Evolutionary conservation across 2,113 vertebrate genomes (phyloP).

Genomic region (Myocastor coypus): DNA sequence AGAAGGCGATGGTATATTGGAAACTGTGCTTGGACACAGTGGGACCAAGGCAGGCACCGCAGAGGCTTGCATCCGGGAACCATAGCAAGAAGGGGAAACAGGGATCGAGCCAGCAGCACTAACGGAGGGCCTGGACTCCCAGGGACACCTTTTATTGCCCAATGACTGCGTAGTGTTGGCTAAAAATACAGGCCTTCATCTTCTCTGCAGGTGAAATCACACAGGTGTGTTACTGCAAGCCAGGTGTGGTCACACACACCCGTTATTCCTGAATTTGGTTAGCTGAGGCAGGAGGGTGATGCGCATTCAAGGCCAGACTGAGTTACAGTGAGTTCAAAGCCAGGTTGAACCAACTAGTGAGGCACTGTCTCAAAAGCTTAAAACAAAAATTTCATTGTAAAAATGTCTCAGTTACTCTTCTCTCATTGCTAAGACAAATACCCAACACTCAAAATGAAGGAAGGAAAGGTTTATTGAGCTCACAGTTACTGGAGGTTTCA

Average conservation of each 20-base stretch:
- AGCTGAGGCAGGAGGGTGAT: background rate
- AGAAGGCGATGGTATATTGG: background rate
- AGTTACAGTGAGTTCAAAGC: background rate
- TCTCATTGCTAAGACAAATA: too few species aligned
- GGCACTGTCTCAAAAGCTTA: background rate
- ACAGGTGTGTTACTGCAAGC: background rate
- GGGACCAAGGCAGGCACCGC: background rate
- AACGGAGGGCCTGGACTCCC: background rate
- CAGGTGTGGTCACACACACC: background rate
- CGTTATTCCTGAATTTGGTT: background rate
- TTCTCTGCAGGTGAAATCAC: background rate
- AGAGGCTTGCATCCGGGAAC: background rate
- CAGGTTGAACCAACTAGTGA: background rate
- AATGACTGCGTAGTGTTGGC: background rate
- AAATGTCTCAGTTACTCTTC: background rate
- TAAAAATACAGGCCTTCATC: background rate
- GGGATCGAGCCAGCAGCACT: background rate
- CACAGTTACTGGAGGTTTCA: too few species aligned
- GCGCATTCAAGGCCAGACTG: background rate
- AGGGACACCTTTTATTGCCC: background rate
- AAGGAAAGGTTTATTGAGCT: too few species aligned
- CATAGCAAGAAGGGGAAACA: background rate
- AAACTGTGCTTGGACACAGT: background rate
- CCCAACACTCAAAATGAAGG: too few species aligned
- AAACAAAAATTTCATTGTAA: background rate